A percentile compares a stretch with the other conserved stretches of the same genome.
phyloP scores from a whole-genome alignment of 2,797 vertebrate genomes.

The Danio tinwini region DNA sequence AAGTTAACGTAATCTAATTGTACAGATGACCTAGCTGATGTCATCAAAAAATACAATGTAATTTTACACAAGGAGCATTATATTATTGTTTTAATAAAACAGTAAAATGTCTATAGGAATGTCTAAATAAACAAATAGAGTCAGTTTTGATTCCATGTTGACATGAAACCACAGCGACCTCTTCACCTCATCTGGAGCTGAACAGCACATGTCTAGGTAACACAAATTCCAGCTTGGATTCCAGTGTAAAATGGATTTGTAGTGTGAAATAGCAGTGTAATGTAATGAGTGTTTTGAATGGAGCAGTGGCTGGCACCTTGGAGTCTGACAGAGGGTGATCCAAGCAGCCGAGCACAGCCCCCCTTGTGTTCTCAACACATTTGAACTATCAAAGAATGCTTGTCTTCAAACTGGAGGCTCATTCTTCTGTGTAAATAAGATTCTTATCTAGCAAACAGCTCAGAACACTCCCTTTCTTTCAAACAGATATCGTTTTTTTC shows the following conservation, averaged over 20 bases:
- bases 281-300: constrained; percentile 60
- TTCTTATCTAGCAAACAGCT: constrained; percentile 52
- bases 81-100: not conserved
- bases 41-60: not conserved
- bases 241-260: constrained; percentile 49
- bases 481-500: constrained; percentile 8
- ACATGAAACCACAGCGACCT: constrained; percentile 24
- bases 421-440: constrained; percentile 59
- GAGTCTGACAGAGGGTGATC: constrained; percentile 52
- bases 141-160: not conserved
- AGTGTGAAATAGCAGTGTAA: constrained; percentile 58
- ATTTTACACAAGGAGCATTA: not conserved
- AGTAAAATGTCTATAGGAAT: not conserved
- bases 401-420: constrained; percentile 48
- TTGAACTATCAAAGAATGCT: constrained; percentile 58
- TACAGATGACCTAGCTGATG: not conserved
- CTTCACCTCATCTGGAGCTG: constrained; percentile 31
- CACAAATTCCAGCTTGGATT: constrained; percentile 38
- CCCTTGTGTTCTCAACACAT: constrained; percentile 58
- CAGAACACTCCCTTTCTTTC: constrained; percentile 41
- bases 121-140: not conserved
- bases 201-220: constrained; percentile 41
- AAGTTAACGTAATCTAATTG: not conserved
- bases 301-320: constrained; percentile 59
- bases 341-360: constrained; percentile 47